Evolutionary conservation across 2,113 vertebrate species (phyloP), one percentile per base, ranked within the genome.

Genomic region (Oryzias curvinotus): DNA sequence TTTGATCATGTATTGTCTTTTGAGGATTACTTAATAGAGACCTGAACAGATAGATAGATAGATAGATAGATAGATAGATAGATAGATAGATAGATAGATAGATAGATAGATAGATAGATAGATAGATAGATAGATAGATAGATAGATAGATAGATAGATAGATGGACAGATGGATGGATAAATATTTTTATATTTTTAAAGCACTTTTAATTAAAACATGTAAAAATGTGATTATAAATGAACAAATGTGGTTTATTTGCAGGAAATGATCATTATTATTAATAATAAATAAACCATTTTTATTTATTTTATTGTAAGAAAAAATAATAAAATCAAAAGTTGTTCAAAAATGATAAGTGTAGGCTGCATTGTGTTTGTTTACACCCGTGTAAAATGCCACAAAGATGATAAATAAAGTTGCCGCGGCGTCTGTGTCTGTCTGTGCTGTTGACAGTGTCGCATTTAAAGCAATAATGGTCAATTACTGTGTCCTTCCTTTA

Each of bases 1-100:
- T 87, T 83, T 85, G 84, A 87, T 87, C 82, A 57, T 48, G 63
- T 67, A 62, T 80, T 64, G 43, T 76, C 71, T 68, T 74, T 46
- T 68, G 52, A 70, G 56, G 47, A 51, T 78, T 30, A 52, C 62
- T 52, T 30, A 58, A 75, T 72, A 70, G 62, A 70, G 56, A 53
- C 12, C 56, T 42, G 42, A 45, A 30, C 15, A 72, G 62, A 56
- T 50, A 71, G 51, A 57, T 30, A 52, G 52, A 57, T 36, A 61
- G 16, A 65, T 42, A 57, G 51, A 65, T 52, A 46, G 26, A 68
- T 55, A 70, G 46, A 70, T 57, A 46, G 55, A 57, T 57, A 57
- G 55, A 45, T 57, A 45, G 42, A 57, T 42, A 56, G 56, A 57
- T 43, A 65, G 15, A 65, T 50, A 56, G 49, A 65, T 55, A 54